Evolutionary conservation across 1,140 invertebrate genomes (phyloP).

Genomic region (Heliconius hermathena): DNA sequence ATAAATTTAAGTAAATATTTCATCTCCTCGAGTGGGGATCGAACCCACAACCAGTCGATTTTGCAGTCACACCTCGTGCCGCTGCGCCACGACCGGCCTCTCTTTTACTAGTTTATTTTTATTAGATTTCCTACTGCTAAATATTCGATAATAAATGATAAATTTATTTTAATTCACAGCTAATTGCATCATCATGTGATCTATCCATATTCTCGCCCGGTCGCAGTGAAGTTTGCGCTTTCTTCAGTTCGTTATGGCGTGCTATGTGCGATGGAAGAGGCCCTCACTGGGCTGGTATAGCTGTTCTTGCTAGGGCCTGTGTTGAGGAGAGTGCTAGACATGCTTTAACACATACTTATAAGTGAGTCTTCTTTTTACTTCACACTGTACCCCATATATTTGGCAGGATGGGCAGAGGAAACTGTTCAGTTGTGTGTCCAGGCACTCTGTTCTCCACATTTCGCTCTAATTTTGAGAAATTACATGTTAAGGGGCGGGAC

Average conservation of each 20-base stretch:
- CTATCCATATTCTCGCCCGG: constrained; percentile 73
- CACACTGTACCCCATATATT: no score
- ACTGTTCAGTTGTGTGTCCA: no score
- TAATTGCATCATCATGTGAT: constrained; percentile 75
- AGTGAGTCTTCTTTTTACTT: constrained; percentile 56
- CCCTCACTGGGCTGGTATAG: constrained; percentile 83
- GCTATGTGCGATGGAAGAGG: constrained; percentile 71
- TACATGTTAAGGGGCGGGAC: no score
- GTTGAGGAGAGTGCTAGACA: constrained; percentile 83
- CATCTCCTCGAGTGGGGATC: no score
- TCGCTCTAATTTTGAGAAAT: no score
- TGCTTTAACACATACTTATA: constrained; percentile 85
- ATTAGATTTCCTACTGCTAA: not conserved
- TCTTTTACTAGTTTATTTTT: not conserved
- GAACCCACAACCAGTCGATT: no score
- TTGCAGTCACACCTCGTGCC: no score
- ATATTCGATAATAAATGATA: not conserved
- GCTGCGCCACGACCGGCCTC: no score
- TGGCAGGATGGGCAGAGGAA: no score
- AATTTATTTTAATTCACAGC: constrained; percentile 50
- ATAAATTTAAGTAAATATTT: no score
- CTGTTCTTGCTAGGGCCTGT: constrained; percentile 83
- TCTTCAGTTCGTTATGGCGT: constrained; percentile 77
- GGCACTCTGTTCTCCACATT: no score
- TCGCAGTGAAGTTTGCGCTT: constrained; percentile 73